Evolutionary conservation across 37 sponge, comb jelly and placozoan genomes (phyloP).

Genomic region (Theonella swinhoei): DNA sequence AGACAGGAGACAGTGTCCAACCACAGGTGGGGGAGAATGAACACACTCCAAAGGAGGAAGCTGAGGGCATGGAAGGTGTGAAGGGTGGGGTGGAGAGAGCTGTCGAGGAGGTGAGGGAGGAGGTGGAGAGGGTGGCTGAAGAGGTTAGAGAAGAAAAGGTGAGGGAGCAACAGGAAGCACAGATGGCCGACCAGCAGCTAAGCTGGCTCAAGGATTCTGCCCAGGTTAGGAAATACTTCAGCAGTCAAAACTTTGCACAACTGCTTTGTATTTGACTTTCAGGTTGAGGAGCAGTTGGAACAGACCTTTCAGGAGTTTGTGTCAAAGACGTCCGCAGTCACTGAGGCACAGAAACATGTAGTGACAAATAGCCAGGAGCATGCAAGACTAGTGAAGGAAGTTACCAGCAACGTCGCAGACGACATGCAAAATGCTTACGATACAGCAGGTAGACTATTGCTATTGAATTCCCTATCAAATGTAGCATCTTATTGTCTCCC

Average conservation of each 20-base stretch:
- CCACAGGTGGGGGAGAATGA: background rate
- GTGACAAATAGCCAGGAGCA: background rate
- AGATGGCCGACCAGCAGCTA: slow-evolving; percentile 7
- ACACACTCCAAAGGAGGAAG: background rate
- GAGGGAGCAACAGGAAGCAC: background rate
- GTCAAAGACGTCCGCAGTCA: background rate
- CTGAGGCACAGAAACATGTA: background rate
- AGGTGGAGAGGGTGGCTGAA: background rate
- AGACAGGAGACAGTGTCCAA: background rate
- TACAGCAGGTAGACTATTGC: background rate
- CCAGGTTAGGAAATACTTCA: background rate
- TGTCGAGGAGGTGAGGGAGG: slow-evolving; percentile 14
- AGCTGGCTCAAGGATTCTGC: slow-evolving; percentile 15
- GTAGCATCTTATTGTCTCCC: too few species aligned
- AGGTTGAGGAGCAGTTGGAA: background rate
- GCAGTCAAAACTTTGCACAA: background rate
- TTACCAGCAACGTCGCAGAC: background rate
- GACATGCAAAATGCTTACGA: background rate
- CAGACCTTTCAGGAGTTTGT: background rate
- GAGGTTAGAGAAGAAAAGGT: background rate
- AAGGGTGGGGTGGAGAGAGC: slow-evolving; percentile 1
- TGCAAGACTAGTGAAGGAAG: background rate
- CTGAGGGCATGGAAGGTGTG: background rate
- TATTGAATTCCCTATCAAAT: too few species aligned
- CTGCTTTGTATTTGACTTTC: background rate